Base-by-base conservation (phyloP, 2,888 invertebrate species). In the Dexiosoma caninum region DNA sequence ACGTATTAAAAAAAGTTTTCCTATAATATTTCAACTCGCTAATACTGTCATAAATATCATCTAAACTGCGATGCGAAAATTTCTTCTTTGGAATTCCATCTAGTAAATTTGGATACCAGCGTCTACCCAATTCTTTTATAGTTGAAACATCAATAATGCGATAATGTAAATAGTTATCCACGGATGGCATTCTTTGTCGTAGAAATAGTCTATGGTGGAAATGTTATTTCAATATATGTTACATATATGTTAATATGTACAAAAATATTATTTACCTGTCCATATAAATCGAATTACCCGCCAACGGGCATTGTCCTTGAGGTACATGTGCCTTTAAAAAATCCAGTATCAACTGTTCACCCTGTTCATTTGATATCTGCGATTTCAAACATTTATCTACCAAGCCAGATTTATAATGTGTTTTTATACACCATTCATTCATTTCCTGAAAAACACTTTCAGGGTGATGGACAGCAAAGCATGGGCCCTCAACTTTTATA, bases 131-230 rank as follows among this genome's bases (percentile, higher is more conserved):
- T 90, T 98, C 98, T 88, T 98, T 98, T 16, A 99, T 90, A 0
- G 96, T 93, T 37, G 96, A 96, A 2, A 98, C 97, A 91, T 99
- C 99, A 82, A 99, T 94, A 51, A 97, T 94, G 85, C 98, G 93
- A 89, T 98, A 98, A 88, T 98, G 97, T 83, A 98, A 91, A 88
- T 97, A 95, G 0, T 92, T 87, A 86, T 95, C 88, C 6, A 98
- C 90, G 49, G 9, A 9, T 84, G 91, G 97, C 96, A 98, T 96
- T 87, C 95, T 94, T 90, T 95, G 95, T 10, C 89, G 87, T 23
- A 99, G 87, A 90, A 98, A 99, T 64, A 94, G 83, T 10, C 81
- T 81, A 8, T 5, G 35, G 12, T 55, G 14, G 14, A n/a, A 57
- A n/a, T 21, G 21, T 37, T 40, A 23, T n/a, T 23, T 23, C 37